Conservation (phyloP, 2,113 vertebrate species). For the Nycticryphes semicollaris region DNA sequence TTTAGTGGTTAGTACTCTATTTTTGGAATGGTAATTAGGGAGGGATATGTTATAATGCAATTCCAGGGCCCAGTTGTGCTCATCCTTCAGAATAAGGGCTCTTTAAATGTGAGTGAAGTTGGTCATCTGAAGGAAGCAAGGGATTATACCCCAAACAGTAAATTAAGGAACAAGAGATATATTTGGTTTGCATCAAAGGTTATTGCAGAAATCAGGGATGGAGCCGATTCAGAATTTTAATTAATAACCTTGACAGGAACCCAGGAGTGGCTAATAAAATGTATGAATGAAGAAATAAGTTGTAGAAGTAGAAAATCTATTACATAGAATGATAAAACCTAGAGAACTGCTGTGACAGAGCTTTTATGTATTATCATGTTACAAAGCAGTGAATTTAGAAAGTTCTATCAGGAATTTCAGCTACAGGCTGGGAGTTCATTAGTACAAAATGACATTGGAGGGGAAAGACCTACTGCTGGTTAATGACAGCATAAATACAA, state of each 20-base stretch:
- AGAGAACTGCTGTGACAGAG: background rate
- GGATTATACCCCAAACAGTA: background rate
- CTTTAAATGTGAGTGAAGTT: background rate
- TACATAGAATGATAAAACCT: background rate
- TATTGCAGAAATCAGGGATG: background rate
- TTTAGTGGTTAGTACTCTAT: background rate
- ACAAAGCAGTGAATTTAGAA: background rate
- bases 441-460: background rate
- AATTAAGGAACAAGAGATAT: background rate
- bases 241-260: slow-evolving; percentile 7
- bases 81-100: background rate
- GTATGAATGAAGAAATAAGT: background rate
- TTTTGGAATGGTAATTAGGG: slow-evolving; percentile 21
- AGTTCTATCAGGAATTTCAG: background rate
- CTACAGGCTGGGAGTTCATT: background rate
- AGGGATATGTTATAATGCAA: background rate
- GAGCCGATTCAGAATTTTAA: background rate
- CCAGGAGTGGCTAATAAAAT: slow-evolving; percentile 16
- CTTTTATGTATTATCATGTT: background rate
- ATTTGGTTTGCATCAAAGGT: background rate
- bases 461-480: background rate
- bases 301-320: background rate
- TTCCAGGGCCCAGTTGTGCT: background rate
- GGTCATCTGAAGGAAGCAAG: background rate
- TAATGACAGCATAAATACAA: background rate